A percentile compares a stretch with the other conserved stretches of the same genome.
These are phyloP conservation scores for Mastomys coucha DNA, from an alignment of 2,113 vertebrate species.

Conservation along the genomic window DNA sequence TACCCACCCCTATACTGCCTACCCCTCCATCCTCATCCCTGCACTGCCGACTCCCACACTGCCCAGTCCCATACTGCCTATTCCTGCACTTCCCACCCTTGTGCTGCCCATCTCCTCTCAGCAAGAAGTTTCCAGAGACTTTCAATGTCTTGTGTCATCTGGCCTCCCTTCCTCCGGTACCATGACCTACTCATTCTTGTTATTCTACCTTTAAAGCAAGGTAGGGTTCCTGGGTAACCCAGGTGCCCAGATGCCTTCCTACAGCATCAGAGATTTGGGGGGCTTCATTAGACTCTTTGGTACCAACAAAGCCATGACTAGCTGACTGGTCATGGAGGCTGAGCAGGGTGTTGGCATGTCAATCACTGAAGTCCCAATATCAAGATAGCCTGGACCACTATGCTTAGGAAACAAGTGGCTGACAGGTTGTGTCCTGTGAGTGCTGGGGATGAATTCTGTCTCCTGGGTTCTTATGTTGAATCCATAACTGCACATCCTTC, in stretches of 20 bases:
- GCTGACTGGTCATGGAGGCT: no score
- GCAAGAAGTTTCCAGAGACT: not conserved
- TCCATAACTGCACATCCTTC: not conserved
- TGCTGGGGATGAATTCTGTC: no score
- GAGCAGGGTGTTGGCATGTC: not conserved
- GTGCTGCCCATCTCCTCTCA: not conserved
- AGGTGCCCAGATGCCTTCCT: not conserved
- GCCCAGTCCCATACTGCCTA: fast-evolving
- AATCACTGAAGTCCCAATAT: not conserved
- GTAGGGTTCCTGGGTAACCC: no score
- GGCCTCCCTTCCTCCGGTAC: not conserved
- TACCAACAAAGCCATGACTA: not conserved
- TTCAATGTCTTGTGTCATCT: not conserved
- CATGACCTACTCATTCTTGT: not conserved
- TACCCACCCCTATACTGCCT: not conserved
- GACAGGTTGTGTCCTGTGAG: no score
- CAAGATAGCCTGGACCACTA: not conserved
- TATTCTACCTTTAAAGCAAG: not conserved
- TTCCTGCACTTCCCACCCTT: not conserved
- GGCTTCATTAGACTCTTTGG: not conserved
- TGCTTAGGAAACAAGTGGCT: no score
- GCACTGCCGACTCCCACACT: fast-evolving
- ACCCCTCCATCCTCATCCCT: fast-evolving
- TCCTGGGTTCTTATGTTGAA: not conserved
- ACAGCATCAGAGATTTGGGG: not conserved